Base-by-base conservation (phyloP, 1,140 invertebrate species). In the Carcinoscorpius rotundicauda region DNA sequence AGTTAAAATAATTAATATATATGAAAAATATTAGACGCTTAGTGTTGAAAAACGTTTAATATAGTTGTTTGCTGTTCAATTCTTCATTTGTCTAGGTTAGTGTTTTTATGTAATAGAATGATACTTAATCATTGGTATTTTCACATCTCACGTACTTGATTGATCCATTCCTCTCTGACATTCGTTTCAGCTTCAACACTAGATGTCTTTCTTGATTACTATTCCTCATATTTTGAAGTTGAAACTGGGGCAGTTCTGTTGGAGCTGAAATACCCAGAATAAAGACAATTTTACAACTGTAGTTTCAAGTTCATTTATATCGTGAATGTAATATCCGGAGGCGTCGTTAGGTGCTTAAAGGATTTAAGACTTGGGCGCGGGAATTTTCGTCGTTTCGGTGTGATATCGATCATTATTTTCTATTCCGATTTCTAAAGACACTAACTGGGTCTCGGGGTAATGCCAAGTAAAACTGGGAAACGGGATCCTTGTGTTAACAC, bases 141-240 rank as follows among this genome's bases (percentile, higher is more conserved):
- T 29, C 29, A 29, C 2, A 29, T 29, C 29, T 29, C 29, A 29
- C 29, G 29, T 9, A 68, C 67, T 65, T 67, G 69, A 93, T 91
- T 4, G 85, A 85, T 8, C 90, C 91, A 74, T 92, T 92, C 65
- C 89, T 78, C 73, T 93, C 88, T 0, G 86, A 86, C 10, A 92
- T 82, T 68, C 86, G 79, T 0, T 87, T 87, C 58, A 91, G 74
- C 68, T 63, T 68, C 6, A 71, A 51, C 52, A 60, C 65, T 9
- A 71, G 63, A 58, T 68, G 66, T 2, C 61, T 60, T 58, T 66
- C 64, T 11, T 63, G 65, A n/a, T 64, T 61, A 10, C 11, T 10
- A 8, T 63, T 61, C 48, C 65, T 62, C 11, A 64, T 58, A 3
- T 62, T 8, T 51, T 62, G n/a, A 9, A 68, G 51, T 56, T 70